Base-by-base conservation (phyloP, 1,140 invertebrate species). In the Drosophila seguyi region DNA sequence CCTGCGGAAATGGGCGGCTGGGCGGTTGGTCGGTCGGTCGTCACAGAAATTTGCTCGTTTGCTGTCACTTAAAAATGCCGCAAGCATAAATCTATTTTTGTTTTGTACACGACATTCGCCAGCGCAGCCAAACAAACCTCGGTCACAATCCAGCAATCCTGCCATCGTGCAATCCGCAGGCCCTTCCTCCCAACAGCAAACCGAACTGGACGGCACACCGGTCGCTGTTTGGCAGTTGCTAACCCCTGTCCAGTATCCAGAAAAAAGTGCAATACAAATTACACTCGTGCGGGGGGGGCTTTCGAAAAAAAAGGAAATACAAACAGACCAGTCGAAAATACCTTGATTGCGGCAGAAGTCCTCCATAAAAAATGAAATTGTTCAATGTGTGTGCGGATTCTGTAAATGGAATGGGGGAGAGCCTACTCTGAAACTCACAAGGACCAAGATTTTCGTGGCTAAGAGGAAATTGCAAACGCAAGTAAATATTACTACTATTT, bases 41-140 rank as follows among this genome's bases (percentile, higher is more conserved):
- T 55, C 63, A 67, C 73, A 88, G 62, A 87, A 87, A 88, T 80
- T 88, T 88, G 65, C 84, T 90, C 77, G 80, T 84, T 88, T 81
- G 73, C 85, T 90, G 85, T 88, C 86, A 85, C 85, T 88, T 90
- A 90, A 90, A 85, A 90, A 90, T 90, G 81, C 77, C 81, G 85
- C 85, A 88, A 88, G 85, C 81, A 90, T 90, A 88, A 90, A 88
- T 88, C 81, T 88, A 81, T 88, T 90, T 90, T 90, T 84, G 77
- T 81, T 83, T 87, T 65, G 68, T 75, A 48, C 56, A 62, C 83
- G 66, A 79, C 62, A 76, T 68, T 75, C 60, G 59, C 50, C 62
- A 39, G 31, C 65, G 60, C 67, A 63, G 59, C 41, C 81, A 81
- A 71, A 73, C 71, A 66, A 80, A 77, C 29, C 69, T 60, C 59